phyloP scores from a whole-genome alignment of 2,888 invertebrate genomes.

The Heliconius ethilla region DNA sequence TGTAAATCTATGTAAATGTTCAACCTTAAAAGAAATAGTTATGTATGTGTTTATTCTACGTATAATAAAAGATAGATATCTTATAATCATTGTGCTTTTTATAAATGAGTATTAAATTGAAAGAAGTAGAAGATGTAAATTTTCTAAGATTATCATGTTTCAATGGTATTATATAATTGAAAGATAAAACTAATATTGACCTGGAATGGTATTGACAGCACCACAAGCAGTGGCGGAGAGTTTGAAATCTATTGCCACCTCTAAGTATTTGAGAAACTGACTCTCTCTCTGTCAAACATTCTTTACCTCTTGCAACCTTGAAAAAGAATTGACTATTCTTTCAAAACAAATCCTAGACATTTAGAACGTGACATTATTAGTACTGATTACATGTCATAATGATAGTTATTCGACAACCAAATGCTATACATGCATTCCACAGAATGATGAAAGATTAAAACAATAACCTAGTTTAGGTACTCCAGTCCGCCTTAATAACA shows the following conservation, averaged over 20 bases:
- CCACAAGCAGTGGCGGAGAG: fast-evolving
- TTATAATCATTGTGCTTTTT: too few relatives aligned
- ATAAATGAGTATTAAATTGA: too few relatives aligned
- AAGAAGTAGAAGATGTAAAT: too few relatives aligned
- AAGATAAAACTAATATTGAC: background rate
- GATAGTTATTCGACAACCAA: background rate
- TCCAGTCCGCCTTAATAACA: slow-evolving; percentile 31
- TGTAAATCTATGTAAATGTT: background rate
- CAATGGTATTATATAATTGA: too few relatives aligned
- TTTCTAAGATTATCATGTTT: too few relatives aligned
- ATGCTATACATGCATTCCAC: background rate
- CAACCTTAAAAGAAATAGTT: background rate
- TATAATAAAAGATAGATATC: background rate
- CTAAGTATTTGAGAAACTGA: too few relatives aligned
- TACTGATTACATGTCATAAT: slow-evolving; percentile 1
- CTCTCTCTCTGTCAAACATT: too few relatives aligned
- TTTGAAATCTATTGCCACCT: too few relatives aligned
- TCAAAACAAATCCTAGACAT: background rate
- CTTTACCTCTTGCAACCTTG: too few relatives aligned
- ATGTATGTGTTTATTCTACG: background rate
- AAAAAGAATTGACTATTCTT: background rate
- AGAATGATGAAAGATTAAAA: slow-evolving; percentile 20
- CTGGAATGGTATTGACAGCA: background rate
- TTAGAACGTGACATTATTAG: slow-evolving; percentile 6
- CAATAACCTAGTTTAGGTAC: slow-evolving; percentile 21